Base-by-base conservation (phyloP, 1,140 invertebrate genomes). In the Armadillidium nasatum region DNA sequence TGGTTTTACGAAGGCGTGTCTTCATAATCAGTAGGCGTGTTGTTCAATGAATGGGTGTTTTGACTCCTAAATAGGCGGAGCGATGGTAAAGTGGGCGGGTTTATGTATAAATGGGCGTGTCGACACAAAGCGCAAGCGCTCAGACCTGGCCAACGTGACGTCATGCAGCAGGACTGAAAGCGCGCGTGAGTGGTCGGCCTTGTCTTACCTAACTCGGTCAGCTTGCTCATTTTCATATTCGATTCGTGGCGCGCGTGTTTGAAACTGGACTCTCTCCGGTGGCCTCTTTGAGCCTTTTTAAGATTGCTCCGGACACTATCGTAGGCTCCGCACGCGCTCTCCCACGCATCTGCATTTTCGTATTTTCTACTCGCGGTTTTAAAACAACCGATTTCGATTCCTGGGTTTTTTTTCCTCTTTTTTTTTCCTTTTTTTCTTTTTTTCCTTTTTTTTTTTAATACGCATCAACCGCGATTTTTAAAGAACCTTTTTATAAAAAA, bases 21-120 rank as follows among this genome's bases (percentile, higher is more conserved):
- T 60, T 60, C 11, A 60, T 60, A 60, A 60, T 60, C 50, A 60
- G 50, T 60, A 60, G 50, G 50, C 50, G 50, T 60, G 50, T 60
- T 60, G 50, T 60, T 60, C 50, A 60, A 60, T 60, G 50, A 7
- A 60, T 60, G 50, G 50, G 50, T 60, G 50, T 60, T 60, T 60
- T 60, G 50, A 19, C 19, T 60, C 19, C 11, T 15, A 7, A 60
- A 60, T 13, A 7, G 50, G 50, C 11, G 7, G 50, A 7, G 7
- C 7, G 50, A 60, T 60, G 2, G 50, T 15, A 15, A 15, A 15
- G 50, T 50, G 50, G 50, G 50, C 50, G 50, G 50, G 19, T 60
- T 19, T 60, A 60, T 13, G 50, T 19, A 19, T 3, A 4, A 60
- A 60, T 13, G 50, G 50, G 50, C 50, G 50, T 60, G 50, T 60